A percentile compares a stretch with the other conserved stretches of the same genome.
Evolutionary conservation across 2,888 invertebrate species (phyloP).

Genomic region (Hydriomena furcata): DNA sequence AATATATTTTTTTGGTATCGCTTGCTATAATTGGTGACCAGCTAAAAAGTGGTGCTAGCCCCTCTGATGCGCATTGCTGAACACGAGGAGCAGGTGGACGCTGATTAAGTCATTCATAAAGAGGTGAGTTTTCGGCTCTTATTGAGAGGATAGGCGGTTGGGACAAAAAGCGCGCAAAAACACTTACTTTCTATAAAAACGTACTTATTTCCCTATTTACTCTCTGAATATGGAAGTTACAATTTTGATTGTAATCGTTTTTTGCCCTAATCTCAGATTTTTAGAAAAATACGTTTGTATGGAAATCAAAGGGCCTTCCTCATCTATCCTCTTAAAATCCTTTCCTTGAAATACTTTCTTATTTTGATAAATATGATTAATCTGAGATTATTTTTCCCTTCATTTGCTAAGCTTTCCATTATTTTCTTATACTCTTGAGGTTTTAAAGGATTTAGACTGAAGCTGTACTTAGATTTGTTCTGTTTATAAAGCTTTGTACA

Average conservation of each 20-base stretch:
- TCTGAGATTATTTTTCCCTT: constrained; percentile 10
- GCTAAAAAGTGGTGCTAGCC: not conserved
- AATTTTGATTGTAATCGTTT: no score
- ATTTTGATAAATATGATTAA: constrained; percentile 4
- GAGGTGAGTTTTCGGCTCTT: not conserved
- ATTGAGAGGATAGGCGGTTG: no score
- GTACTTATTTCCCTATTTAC: no score
- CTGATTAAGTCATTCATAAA: constrained; percentile 3
- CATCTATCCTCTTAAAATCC: constrained; percentile 1
- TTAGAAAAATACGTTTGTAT: no score
- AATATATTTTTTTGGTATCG: no score
- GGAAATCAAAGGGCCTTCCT: no score
- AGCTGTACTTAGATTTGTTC: not conserved
- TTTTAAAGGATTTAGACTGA: not conserved
- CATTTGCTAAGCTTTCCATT: constrained; percentile 6
- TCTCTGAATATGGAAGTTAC: no score
- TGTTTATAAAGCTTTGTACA: no score
- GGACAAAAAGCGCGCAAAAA: no score
- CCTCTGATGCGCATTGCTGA: not conserved
- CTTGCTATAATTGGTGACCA: no score
- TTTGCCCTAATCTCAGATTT: no score
- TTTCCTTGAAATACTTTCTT: constrained; percentile 2
- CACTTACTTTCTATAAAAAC: no score
- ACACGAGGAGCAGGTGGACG: constrained; percentile 5
- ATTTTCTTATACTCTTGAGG: not conserved